Base-by-base conservation (phyloP, 2,113 vertebrate genomes). In the Pagrus major region DNA sequence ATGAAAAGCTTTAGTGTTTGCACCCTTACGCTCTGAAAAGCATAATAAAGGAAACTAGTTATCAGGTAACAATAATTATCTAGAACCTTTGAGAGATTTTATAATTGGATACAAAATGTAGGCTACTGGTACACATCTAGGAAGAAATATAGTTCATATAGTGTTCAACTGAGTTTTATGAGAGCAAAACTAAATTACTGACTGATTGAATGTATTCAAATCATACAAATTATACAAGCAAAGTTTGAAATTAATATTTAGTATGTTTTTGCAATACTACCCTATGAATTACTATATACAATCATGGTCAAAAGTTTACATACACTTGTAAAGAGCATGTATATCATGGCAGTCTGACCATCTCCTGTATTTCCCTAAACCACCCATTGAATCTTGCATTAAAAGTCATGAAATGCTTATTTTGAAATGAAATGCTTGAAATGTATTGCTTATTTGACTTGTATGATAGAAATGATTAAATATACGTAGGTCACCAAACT, bases 1-100 rank as follows among this genome's bases (percentile, higher is more conserved):
- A 56, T 21, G 18, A 60, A 44, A 46, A 66, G 68, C 18, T 61
- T 49, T 29, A 60, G 61, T 61, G 37, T 61, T 29, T 25, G 60
- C 41, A 52, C 10, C 55, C 1, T 3, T 39, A 21, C 3, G 11
- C 58, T 41, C 67, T 71, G 33, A 76, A 51, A 65, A 47, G 35
- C 25, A 73, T 74, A 10, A 44, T 29, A 49, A 35, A 10, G 25
- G 52, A 15, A 31, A 16, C 20, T 15, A 23, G 42, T 58, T 51
- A 9, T 21, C 60, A 47, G 15, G 18, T 23, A 63, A 49, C 12
- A 16, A 25, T n/a, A 49, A 54, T 54, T 1, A 58, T 51, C n/a
- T 23, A 37, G 35, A 39, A 5, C 4, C 0, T 11, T 58, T 33
- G 29, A 11, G 8, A 58, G n/a, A 39, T 60, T 59, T 35, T 56